These are phyloP conservation scores for Rhinolophus ferrumequinum DNA, from an alignment of 2,113 vertebrate genomes.

Conservation along the genomic window DNA sequence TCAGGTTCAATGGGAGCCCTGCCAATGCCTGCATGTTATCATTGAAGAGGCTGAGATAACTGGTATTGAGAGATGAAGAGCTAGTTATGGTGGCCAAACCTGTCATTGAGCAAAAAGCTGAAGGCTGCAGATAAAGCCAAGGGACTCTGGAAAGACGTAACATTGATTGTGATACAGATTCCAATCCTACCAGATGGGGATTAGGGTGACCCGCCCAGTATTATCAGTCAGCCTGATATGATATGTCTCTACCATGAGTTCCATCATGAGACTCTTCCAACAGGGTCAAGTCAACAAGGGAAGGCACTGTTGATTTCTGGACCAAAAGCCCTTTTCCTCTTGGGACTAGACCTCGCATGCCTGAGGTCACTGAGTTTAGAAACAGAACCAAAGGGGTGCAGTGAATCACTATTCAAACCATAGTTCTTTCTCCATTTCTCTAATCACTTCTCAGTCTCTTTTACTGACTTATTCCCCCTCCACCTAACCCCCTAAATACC, in stretches of 20 bases:
- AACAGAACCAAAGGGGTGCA: not conserved
- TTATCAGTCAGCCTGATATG: not conserved
- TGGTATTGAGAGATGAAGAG: not conserved
- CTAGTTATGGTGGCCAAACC: not conserved
- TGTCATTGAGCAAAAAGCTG: not conserved
- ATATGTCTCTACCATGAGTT: not conserved
- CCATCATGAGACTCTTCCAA: not conserved
- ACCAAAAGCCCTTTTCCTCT: not conserved
- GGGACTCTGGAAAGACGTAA: not conserved
- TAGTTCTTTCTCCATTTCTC: not conserved
- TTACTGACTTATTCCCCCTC: not conserved
- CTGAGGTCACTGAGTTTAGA: not conserved
- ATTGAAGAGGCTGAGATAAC: not conserved
- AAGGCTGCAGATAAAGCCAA: not conserved
- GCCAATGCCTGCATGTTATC: too few species aligned
- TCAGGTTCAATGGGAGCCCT: not conserved
- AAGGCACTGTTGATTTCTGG: not conserved
- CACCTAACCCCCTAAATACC: rapidly evolving
- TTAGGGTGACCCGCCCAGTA: not conserved
- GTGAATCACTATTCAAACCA: not conserved
- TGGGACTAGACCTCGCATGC: not conserved
- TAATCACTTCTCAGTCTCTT: not conserved
- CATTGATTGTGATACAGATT: not conserved
- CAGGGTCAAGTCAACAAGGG: not conserved
- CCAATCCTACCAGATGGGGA: not conserved